A percentile compares a stretch with the other conserved stretches of the same genome.
These are phyloP conservation scores for Holotrichia oblita DNA, from an alignment of 1,140 invertebrate genomes.

Conservation along the genomic window DNA sequence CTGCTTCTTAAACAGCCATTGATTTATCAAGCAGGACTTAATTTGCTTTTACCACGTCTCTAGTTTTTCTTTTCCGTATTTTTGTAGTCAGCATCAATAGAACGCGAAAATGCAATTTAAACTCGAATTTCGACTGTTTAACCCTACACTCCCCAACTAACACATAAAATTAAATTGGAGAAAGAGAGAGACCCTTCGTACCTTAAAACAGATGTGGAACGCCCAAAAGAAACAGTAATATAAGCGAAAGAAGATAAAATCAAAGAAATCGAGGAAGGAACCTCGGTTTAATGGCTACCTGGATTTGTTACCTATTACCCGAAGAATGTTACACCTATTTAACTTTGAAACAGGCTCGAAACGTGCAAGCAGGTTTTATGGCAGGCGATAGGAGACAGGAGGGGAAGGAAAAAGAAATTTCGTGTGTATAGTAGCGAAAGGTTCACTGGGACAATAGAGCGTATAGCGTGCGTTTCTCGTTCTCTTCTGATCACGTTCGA, in stretches of 20 bases:
- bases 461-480: conserved; percentile 51
- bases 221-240: background rate
- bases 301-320: conserved; percentile 58
- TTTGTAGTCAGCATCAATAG: background rate
- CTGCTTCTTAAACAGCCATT: background rate
- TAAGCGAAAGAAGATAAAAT: conserved; percentile 19
- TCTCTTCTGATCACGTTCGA: conserved; percentile 52
- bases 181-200: background rate
- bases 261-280: conserved; percentile 22
- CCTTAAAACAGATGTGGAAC: conserved; percentile 22
- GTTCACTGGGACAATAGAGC: conserved; percentile 44
- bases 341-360: conserved; percentile 55
- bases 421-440: conserved; percentile 19
- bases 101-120: conserved; percentile 26
- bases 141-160: conserved; percentile 6
- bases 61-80: background rate
- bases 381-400: background rate
- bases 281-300: conserved; percentile 42
- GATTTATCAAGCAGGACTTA: background rate
- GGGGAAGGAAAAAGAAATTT: conserved; percentile 50
- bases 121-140: background rate
- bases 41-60: background rate
- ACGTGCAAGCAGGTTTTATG: background rate
- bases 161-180: conserved; percentile 29
- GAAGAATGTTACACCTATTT: conserved; percentile 61